Conservation (phyloP, 1,140 invertebrate genomes). For the Meloidogyne floridensis region DNA sequence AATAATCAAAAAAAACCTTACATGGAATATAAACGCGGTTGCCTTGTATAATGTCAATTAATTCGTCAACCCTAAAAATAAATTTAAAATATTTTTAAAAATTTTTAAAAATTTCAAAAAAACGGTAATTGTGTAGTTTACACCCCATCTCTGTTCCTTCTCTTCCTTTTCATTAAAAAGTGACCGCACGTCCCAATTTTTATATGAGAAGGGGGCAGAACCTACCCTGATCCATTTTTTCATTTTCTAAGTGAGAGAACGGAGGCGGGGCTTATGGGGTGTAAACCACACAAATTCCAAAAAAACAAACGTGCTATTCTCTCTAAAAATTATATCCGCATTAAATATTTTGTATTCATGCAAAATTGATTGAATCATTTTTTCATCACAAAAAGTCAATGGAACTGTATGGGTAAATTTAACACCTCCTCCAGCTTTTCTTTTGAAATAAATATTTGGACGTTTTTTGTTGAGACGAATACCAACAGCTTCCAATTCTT, state of each 20-base stretch:
- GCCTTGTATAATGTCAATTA: conserved; percentile 97
- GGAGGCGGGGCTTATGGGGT: no score
- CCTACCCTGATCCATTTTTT: no score
- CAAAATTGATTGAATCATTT: conserved; percentile 94
- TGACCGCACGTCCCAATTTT: no score
- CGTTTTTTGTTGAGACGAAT: conserved; percentile 92
- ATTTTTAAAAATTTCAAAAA: not conserved
- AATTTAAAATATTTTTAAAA: conserved; percentile 20
- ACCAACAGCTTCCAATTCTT: conserved; percentile 97
- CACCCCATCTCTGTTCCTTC: no score
- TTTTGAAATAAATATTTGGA: conserved; percentile 87
- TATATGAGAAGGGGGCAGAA: no score
- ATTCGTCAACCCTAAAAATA: conserved; percentile 77
- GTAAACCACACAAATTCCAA: no score
- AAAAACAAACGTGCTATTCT: conserved; percentile 77
- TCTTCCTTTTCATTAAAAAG: no score
- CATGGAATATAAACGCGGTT: conserved; percentile 91
- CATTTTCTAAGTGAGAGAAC: no score
- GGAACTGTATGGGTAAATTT: conserved; percentile 96
- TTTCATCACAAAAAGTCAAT: conserved; percentile 90
- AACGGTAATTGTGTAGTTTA: not conserved
- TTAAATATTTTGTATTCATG: conserved; percentile 99
- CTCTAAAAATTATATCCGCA: conserved; percentile 91
- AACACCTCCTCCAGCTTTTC: conserved; percentile 94
- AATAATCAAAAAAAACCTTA: not conserved